Conservation (phyloP, 2,888 invertebrate species). For the Hedychridium roseum region DNA sequence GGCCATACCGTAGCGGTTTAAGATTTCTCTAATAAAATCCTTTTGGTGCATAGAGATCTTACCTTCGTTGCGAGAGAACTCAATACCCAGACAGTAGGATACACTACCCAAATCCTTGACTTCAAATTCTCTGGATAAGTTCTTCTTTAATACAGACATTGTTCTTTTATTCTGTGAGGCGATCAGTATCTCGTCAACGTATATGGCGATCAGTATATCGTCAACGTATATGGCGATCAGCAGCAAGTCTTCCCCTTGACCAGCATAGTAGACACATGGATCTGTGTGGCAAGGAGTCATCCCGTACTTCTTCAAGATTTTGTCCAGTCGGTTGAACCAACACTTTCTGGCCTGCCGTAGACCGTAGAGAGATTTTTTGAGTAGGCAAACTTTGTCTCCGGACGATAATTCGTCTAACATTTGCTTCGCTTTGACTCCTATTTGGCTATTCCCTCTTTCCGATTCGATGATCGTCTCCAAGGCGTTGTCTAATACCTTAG, state of each 20-base stretch:
- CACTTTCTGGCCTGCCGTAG: slow-evolving; percentile 16
- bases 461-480: not conserved
- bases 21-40: slow-evolving; percentile 31
- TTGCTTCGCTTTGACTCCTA: not conserved
- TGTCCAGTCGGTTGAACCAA: slow-evolving; percentile 14
- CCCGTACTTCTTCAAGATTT: slow-evolving; percentile 8
- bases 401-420: not conserved
- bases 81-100: slow-evolving; percentile 35
- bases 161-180: slow-evolving; percentile 19
- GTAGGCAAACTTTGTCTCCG: slow-evolving; percentile 13
- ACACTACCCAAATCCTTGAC: slow-evolving; percentile 29
- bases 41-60: slow-evolving; percentile 19
- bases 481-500: not conserved
- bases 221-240: no score
- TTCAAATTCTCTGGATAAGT: slow-evolving; percentile 19
- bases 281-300: slow-evolving; percentile 3
- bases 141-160: slow-evolving; percentile 13
- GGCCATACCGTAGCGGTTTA: slow-evolving; percentile 41
- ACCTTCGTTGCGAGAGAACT: slow-evolving; percentile 12
- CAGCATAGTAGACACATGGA: no score
- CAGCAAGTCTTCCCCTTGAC: no score
- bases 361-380: slow-evolving; percentile 19
- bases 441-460: not conserved
- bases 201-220: slow-evolving; percentile 29
- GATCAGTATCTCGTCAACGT: slow-evolving; percentile 41